Conservation (phyloP, 1,140 invertebrate genomes). For the Sminthurinus signatus region DNA sequence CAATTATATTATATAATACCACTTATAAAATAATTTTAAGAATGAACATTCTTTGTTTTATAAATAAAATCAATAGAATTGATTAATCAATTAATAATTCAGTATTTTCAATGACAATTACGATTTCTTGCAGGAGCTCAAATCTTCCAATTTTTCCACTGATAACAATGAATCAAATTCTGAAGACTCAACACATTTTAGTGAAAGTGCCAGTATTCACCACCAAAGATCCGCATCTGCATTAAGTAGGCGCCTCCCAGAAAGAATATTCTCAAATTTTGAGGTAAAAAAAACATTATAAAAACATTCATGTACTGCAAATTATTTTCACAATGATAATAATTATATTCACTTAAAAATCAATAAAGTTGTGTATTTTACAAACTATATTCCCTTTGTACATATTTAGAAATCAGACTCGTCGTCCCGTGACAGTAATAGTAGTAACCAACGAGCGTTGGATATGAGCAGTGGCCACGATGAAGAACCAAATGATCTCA, state of each 20-base stretch:
- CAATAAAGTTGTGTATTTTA: neutral
- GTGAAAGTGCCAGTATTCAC: neutral
- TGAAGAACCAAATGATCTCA: constrained; percentile 8
- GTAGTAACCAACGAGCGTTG: neutral
- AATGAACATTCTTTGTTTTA: neutral
- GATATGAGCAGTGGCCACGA: constrained; percentile 4
- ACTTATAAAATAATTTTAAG: neutral
- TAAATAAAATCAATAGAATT: neutral
- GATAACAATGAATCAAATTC: constrained; percentile 9
- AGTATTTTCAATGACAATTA: too few species aligned
- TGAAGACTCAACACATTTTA: neutral
- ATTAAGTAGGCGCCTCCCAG: too few species aligned
- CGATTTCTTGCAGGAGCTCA: neutral
- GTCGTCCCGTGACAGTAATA: too few species aligned
- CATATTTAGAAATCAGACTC: neutral
- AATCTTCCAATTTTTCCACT: neutral
- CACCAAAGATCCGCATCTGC: neutral
- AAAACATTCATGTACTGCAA: neutral
- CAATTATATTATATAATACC: neutral
- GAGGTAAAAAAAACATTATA: neutral
- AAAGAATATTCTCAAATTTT: neutral
- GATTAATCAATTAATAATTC: neutral
- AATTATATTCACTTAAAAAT: neutral
- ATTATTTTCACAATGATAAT: neutral
- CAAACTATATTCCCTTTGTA: neutral